Percentiles rank a stretch among this genome's conserved stretches.
These are phyloP conservation scores for Panzeria rudis DNA, from an alignment of 2,888 invertebrate species.

Conservation along the genomic window DNA sequence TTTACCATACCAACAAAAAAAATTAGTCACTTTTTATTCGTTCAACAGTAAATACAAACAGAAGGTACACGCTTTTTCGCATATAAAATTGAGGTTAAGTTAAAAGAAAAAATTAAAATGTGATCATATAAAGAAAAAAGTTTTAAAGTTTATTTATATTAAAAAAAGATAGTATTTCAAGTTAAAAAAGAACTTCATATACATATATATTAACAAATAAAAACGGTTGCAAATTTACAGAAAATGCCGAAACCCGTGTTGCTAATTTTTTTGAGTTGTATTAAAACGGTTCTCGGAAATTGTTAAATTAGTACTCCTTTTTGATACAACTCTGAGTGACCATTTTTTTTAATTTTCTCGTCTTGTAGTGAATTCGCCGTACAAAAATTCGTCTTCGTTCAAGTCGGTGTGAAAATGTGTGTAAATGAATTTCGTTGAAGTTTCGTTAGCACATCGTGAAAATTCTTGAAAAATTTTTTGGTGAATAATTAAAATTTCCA, in stretches of 20 bases:
- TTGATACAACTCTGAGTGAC: slow-evolving; percentile 45
- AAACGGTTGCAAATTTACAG: not conserved
- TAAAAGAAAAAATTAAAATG: slow-evolving; percentile 71
- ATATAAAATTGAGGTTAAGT: slow-evolving; percentile 71
- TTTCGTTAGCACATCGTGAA: slow-evolving; percentile 73
- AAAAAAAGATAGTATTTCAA: not conserved
- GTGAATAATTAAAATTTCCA: slow-evolving; percentile 67
- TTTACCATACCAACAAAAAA: slow-evolving; percentile 51
- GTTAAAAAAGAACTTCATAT: not conserved
- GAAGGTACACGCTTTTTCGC: slow-evolving; percentile 66
- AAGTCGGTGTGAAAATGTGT: slow-evolving; percentile 72
- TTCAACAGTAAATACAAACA: slow-evolving; percentile 58
- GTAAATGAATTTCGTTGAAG: slow-evolving; percentile 72
- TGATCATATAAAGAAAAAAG: slow-evolving; percentile 16
- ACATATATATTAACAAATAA: not conserved
- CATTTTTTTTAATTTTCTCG: slow-evolving; percentile 63
- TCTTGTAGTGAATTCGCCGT: slow-evolving; percentile 63
- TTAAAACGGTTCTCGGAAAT: slow-evolving; percentile 33
- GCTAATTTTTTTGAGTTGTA: not conserved
- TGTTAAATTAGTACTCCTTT: slow-evolving; percentile 1
- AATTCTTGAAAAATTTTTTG: slow-evolving; percentile 71
- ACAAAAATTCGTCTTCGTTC: slow-evolving; percentile 67
- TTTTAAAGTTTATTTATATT: not conserved
- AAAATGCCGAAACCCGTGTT: slow-evolving; percentile 41
- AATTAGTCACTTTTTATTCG: slow-evolving; percentile 68